Conservation (phyloP, 2,888 invertebrate genomes). For the Spodoptera exigua region DNA sequence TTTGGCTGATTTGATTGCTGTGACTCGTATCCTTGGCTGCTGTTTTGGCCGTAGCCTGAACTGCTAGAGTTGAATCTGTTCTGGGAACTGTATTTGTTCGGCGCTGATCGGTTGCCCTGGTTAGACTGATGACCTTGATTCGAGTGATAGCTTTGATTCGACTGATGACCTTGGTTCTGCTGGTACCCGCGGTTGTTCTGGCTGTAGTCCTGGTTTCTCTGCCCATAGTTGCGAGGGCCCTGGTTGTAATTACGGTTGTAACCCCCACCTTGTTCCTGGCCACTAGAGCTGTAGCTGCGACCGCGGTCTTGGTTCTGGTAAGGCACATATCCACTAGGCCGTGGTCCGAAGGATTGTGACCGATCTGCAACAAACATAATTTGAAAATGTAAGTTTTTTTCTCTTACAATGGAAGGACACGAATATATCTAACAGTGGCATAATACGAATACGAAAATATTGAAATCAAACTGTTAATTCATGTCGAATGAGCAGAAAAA, state of each 20-base stretch:
- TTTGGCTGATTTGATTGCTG: slow-evolving; percentile 55
- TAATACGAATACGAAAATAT: too few relatives aligned
- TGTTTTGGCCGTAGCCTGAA: slow-evolving; percentile 45
- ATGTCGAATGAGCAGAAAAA: too few relatives aligned
- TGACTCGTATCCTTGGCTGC: slow-evolving; percentile 48
- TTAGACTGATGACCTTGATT: slow-evolving; percentile 35
- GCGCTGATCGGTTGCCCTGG: slow-evolving; percentile 35
- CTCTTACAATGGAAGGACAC: too few relatives aligned
- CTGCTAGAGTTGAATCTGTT: slow-evolving; percentile 22
- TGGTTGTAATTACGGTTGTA: slow-evolving; percentile 54
- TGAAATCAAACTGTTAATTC: too few relatives aligned
- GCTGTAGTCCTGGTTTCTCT: slow-evolving; percentile 38
- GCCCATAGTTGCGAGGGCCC: slow-evolving; percentile 34
- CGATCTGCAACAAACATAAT: slow-evolving; percentile 77
- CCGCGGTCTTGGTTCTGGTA: slow-evolving; percentile 46
- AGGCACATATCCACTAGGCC: slow-evolving; percentile 78
- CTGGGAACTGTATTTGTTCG: slow-evolving; percentile 41
- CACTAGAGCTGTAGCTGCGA: slow-evolving; percentile 31
- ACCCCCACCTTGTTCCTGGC: slow-evolving; percentile 31
- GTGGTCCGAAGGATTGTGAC: slow-evolving; percentile 78
- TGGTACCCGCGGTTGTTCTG: slow-evolving; percentile 50
- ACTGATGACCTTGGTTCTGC: slow-evolving; percentile 57
- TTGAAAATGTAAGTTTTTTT: too few relatives aligned
- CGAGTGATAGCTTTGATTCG: slow-evolving; percentile 47
- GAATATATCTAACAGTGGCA: too few relatives aligned